Percentiles rank a stretch among this genome's conserved stretches.
Evolutionary conservation across 2,888 invertebrate species (phyloP).

Genomic region (Harmothoe impar): DNA sequence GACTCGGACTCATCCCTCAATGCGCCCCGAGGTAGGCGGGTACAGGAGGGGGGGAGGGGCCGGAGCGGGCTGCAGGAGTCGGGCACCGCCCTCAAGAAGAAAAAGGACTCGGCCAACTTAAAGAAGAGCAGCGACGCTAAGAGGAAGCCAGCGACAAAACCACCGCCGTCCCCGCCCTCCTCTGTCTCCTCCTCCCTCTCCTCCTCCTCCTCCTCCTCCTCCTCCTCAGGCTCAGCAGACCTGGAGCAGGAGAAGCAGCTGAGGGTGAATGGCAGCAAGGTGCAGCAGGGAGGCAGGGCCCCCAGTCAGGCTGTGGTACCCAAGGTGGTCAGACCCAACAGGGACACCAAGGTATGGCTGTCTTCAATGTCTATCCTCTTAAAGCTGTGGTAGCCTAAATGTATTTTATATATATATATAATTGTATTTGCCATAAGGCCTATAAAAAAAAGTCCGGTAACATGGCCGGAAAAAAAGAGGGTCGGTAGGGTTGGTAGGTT

Average conservation of each 20-base stretch:
- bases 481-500: too few relatives aligned
- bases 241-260: not conserved
- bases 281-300: not conserved
- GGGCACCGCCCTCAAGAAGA: slow-evolving; percentile 13
- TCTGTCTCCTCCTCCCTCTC: slow-evolving; percentile 44
- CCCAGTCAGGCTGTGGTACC: not conserved
- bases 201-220: not conserved
- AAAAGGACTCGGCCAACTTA: slow-evolving; percentile 26
- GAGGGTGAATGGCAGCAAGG: not conserved
- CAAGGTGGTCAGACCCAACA: not conserved
- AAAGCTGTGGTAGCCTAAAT: too few relatives aligned
- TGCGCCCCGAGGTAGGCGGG: not conserved
- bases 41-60: not conserved
- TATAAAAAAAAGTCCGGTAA: too few relatives aligned
- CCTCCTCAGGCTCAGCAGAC: too few relatives aligned
- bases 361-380: too few relatives aligned
- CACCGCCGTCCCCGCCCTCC: not conserved
- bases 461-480: not conserved
- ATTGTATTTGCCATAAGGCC: too few relatives aligned
- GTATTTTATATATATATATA: too few relatives aligned
- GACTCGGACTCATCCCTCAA: not conserved
- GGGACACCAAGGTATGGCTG: too few relatives aligned
- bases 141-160: not conserved
- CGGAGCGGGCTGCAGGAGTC: not conserved
- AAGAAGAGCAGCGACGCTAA: not conserved